Evolutionary conservation across 2,888 invertebrate species (phyloP), one percentile per base, ranked within the genome.

Genomic region (Balanococcus diminutus): DNA sequence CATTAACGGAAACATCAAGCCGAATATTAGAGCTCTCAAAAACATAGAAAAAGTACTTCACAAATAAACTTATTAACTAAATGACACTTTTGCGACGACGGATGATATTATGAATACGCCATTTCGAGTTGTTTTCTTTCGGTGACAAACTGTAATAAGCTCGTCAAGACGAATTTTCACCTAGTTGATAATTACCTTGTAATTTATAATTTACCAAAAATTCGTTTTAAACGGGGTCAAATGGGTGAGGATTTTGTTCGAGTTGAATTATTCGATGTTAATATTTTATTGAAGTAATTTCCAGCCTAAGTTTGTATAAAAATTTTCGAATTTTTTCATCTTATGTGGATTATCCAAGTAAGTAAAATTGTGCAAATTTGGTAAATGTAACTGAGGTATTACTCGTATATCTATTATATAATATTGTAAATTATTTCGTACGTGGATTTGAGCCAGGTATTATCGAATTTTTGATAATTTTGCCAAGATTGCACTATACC

Each of bases 21-120:
- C 67, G 22, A 84, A 84, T 84, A 84, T 25, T 61, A 84, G n/a
- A 36, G 72, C 25, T 25, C 39, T 61, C 32, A 25, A 84, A 84
- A 84, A 36, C 84, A 84, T 84, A 67, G 61, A 84, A 84, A 83
- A 39, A 84, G n/a, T 36, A 36, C 84, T 19, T 56, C 25, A 36
- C 32, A 36, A 84, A 84, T 25, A 36, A 84, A 84, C 61, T 84
- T 39, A 79, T 36, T 16, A 32, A 79, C 75, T 19, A 32, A 84
- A 61, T 28, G 61, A 84, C 84, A 84, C 61, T 67, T 61, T 84
- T 67, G 84, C 84, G 25, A 19, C 9, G 25, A 84, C 67, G 36
- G 25, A 61, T 84, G 31, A 46, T 36, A 36, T 46, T 19, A 56
- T 31, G 56, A 82, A 82, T 56, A 82, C 56, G 31, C 14, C 14